Conservation (phyloP, 2,888 invertebrate species). For the Hirtodrosophila confusa region DNA sequence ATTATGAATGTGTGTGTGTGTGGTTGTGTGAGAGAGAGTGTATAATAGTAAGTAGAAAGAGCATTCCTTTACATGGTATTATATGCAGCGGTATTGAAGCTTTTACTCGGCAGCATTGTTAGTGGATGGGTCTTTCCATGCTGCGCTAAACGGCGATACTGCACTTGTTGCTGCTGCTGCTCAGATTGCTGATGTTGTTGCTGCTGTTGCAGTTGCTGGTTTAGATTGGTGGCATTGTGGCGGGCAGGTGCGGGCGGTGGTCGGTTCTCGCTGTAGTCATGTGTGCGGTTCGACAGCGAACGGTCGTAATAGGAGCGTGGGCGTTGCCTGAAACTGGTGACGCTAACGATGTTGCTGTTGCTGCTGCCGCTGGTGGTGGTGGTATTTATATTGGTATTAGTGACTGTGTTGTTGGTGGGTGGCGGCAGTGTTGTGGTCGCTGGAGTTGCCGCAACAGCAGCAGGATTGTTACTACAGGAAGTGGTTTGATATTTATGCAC, state of each 20-base stretch:
- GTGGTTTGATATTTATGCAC: constrained; percentile 90
- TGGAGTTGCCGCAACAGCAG: constrained; percentile 35
- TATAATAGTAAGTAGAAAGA: constrained; percentile 51
- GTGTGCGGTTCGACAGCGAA: constrained; percentile 72
- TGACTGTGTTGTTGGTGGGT: constrained; percentile 34
- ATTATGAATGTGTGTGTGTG: constrained; percentile 48
- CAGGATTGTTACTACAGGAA: constrained; percentile 72
- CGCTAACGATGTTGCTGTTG: constrained; percentile 29
- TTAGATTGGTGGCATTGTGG: constrained; percentile 40
- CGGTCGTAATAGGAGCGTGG: constrained; percentile 83
- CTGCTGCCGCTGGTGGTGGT: constrained; percentile 20
- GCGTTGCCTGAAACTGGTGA: constrained; percentile 71
- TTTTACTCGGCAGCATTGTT: constrained; percentile 91
- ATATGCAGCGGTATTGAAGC: constrained; percentile 91
- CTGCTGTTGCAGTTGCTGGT: constrained; percentile 49
- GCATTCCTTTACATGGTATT: constrained; percentile 91
- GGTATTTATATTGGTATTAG: constrained; percentile 10
- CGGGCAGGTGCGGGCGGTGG: constrained; percentile 85
- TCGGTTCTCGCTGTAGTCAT: constrained; percentile 81
- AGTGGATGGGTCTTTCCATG: constrained; percentile 97
- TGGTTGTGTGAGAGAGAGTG: constrained; percentile 25
- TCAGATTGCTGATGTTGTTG: constrained; percentile 53
- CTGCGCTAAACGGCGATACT: constrained; percentile 92
- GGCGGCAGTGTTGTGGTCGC: constrained; percentile 53
- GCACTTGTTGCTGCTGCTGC: constrained; percentile 67